A percentile compares a stretch with the other conserved stretches of the same genome.
phyloP scores from a whole-genome alignment of 2,888 invertebrate genomes.

The Megaustenia siamemsis region DNA sequence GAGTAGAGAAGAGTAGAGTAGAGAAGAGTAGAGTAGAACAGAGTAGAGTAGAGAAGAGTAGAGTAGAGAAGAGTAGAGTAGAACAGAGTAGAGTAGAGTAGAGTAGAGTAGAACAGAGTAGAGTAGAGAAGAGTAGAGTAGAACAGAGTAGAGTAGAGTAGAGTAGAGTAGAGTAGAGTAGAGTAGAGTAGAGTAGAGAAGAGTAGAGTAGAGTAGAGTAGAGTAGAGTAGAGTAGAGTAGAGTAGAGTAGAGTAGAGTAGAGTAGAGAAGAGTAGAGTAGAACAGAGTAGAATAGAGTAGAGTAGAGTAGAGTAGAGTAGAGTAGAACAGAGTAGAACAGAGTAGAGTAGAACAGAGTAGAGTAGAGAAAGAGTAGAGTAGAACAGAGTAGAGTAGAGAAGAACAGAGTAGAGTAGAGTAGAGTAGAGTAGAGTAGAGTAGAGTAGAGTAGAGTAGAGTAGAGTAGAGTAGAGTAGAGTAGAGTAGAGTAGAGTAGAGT shows the following conservation, averaged over 20 bases:
- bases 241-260: not conserved
- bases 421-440: constrained; percentile 11
- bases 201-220: not conserved
- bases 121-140: not conserved
- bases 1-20: not conserved
- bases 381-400: not conserved
- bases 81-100: not conserved
- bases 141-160: not conserved
- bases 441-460: not conserved
- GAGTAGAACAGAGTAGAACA: not conserved
- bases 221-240: not conserved
- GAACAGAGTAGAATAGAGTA: not conserved
- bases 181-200: not conserved
- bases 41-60: not conserved
- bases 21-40: not conserved
- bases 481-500: constrained; percentile 6
- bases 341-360: not conserved
- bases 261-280: not conserved
- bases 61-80: no score
- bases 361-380: not conserved
- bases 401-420: constrained; percentile 4
- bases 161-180: not conserved
- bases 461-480: not conserved
- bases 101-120: not conserved
- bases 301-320: not conserved